Conservation (phyloP, 2,888 invertebrate species). For the Orthonychiurus folsomi region DNA sequence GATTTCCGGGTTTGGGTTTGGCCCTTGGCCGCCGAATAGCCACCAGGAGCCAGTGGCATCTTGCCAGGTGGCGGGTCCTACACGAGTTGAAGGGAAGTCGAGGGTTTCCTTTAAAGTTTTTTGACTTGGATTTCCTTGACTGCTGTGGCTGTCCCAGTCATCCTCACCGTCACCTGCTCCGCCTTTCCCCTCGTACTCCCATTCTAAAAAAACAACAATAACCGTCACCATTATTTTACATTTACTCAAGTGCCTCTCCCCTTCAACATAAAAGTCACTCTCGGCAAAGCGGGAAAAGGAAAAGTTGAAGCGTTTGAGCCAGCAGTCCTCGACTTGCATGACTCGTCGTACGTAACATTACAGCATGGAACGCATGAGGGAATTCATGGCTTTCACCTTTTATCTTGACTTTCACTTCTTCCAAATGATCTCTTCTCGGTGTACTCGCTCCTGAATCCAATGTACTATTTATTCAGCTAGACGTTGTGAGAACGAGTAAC, state of each 20-base stretch:
- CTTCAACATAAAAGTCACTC: slow-evolving; percentile 1
- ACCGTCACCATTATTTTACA: neutral
- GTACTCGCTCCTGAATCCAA: no score
- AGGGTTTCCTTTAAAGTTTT: neutral
- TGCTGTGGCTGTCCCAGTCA: neutral
- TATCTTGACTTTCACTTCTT: no score
- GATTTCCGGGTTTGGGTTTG: neutral
- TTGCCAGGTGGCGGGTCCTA: slow-evolving; percentile 34
- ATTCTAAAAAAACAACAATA: neutral
- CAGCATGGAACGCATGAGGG: no score
- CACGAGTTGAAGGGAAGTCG: slow-evolving; percentile 19
- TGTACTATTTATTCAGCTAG: no score
- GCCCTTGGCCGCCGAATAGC: slow-evolving; percentile 38
- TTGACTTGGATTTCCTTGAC: neutral
- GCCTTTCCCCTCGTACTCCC: neutral
- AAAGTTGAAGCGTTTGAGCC: neutral
- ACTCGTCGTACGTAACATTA: no score
- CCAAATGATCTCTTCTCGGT: no score
- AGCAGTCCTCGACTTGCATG: no score
- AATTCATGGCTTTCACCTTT: no score
- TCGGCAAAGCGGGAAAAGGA: neutral
- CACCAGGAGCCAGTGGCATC: slow-evolving; percentile 35
- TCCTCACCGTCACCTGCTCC: neutral
- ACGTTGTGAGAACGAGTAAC: no score
- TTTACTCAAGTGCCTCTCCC: slow-evolving; percentile 1